A percentile compares a stretch with the other conserved stretches of the same genome.
Evolutionary conservation across 2,113 vertebrate genomes (phyloP).

Genomic region (Sarotherodon lohbergeri): DNA sequence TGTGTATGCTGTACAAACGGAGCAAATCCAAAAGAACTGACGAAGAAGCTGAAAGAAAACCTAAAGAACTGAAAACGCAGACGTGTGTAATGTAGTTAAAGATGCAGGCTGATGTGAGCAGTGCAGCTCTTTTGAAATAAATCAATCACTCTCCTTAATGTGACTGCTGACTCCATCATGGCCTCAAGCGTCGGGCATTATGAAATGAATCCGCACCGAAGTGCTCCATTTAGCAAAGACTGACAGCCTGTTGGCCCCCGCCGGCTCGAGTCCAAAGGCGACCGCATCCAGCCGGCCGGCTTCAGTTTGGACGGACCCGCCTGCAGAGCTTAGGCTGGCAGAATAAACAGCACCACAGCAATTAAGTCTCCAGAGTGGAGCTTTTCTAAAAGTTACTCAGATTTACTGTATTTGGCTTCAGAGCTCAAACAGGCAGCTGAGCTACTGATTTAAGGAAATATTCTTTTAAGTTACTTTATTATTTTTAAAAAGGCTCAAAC

Average conservation of each 20-base stretch:
- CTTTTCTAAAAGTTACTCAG: neutral
- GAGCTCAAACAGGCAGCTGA: neutral
- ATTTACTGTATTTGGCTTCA: neutral
- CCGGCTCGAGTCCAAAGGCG: neutral
- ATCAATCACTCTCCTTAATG: neutral
- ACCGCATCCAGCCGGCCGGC: neutral
- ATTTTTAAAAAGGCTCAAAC: neutral
- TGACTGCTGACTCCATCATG: neutral
- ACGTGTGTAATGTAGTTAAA: neutral
- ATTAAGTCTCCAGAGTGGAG: neutral
- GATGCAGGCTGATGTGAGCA: neutral
- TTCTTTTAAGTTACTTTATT: neutral
- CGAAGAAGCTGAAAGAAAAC: neutral
- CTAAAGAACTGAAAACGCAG: neutral
- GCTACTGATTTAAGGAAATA: accelerated
- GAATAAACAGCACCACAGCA: neutral
- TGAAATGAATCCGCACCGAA: neutral
- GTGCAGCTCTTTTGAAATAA: neutral
- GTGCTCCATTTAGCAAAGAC: neutral
- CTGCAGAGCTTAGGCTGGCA: slow-evolving; percentile 15
- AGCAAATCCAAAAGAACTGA: neutral
- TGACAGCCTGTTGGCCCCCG: neutral
- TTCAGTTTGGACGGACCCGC: neutral
- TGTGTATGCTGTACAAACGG: neutral
- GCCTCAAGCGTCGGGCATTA: neutral